These are phyloP conservation scores for Tetrao urogallus DNA, from an alignment of 2,113 vertebrate species.

Conservation along the genomic window DNA sequence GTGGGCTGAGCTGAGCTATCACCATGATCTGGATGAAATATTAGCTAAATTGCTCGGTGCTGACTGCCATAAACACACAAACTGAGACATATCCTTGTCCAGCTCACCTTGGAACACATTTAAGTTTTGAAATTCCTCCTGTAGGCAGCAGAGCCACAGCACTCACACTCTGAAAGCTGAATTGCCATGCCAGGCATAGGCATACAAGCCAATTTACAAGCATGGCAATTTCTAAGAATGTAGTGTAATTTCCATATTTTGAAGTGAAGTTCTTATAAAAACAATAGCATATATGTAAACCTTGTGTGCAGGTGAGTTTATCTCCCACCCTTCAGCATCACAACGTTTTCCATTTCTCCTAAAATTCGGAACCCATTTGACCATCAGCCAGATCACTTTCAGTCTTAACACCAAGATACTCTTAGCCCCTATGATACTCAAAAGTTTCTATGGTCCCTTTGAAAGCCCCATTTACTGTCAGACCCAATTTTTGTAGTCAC, in stretches of 20 bases:
- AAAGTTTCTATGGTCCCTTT: not conserved
- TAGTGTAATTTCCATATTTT: not conserved
- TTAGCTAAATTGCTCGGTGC: not conserved
- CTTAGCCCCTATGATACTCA: not conserved
- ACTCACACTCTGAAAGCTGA: not conserved
- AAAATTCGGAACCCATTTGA: not conserved
- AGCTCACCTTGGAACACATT: not conserved
- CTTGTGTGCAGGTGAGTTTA: no score
- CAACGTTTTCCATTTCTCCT: not conserved
- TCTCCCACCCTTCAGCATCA: not conserved
- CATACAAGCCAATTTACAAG: not conserved
- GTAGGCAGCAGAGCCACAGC: rapidly evolving
- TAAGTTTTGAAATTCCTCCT: not conserved
- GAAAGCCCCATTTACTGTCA: not conserved
- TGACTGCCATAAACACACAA: not conserved
- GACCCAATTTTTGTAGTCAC: not conserved
- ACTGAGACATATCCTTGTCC: not conserved
- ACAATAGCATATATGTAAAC: no score
- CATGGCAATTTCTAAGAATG: not conserved
- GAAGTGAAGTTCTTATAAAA: not conserved
- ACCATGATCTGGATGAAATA: not conserved
- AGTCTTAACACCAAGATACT: not conserved
- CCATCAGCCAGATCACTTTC: not conserved
- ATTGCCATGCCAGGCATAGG: not conserved
- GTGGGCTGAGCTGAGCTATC: not conserved